Evolutionary conservation across 2,797 vertebrate genomes (phyloP), one percentile per base, ranked within the genome.

Genomic region (Scolopax rusticola): DNA sequence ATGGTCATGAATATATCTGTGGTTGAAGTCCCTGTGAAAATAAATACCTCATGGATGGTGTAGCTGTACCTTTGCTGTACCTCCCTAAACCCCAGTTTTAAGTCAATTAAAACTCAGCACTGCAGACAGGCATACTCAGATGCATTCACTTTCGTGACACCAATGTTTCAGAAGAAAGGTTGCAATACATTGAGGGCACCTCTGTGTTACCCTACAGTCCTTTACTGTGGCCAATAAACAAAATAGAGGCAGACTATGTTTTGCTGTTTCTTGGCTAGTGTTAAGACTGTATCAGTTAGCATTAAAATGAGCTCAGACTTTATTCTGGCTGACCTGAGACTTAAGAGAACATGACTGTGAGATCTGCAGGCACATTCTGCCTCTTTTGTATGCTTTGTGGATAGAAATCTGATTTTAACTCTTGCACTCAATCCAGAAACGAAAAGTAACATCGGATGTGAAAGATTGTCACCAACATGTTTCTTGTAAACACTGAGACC

Each of bases 371-470:
- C 12, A 9, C 17, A 41, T 63, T 74, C 33, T 79, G 12, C 19
- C 47, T 74, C n/a, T 76, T 14, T 5, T 12, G 8, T 70, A 9
- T 54, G 4, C n/a, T 70, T 82, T 40, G 60, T 48, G 51, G 47
- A 78, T 83, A 89, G 25, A 95, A 87, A 83, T 64, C 24, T 78
- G 65, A 45, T 86, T 91, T 95, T 50, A 94, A 81, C 24, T 71
- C 36, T 75, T 89, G 8, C 41, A 53, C 24, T 96, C 38, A 78
- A 56, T 65, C 36, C 33, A 54, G n/a, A 47, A 87, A 84, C 30
- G 71, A 93, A 96, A 93, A 89, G 36, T 45, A 54, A 38, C 20
- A 36, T 85, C 0, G 1, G 43, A 84, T 81, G 84, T 50, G 73
- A 64, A 78, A 85, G 8, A 2, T 36, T 61, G 27, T 87, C 64